These are phyloP conservation scores for Garra rufa DNA, from an alignment of 2,113 vertebrate genomes.

Conservation along the genomic window DNA sequence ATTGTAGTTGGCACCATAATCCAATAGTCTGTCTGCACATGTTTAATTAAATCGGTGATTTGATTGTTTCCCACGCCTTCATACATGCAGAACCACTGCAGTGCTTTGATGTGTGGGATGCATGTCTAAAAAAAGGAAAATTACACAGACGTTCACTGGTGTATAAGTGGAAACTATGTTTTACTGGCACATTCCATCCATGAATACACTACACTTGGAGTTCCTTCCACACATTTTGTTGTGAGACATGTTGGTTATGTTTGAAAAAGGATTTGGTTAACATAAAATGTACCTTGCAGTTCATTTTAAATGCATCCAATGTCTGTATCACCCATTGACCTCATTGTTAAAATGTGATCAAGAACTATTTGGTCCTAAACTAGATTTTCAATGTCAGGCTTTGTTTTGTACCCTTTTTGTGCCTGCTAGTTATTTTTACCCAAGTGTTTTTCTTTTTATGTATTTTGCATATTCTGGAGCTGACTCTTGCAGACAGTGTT, in stretches of 20 bases:
- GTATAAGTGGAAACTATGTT: background rate
- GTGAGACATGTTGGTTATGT: background rate
- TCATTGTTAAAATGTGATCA: too few species aligned
- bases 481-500: background rate
- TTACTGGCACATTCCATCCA: background rate
- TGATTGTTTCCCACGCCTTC: background rate
- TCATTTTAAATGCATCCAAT: background rate
- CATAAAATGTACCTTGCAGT: background rate
- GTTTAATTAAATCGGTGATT: background rate
- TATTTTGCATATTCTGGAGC: background rate
- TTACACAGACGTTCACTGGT: background rate
- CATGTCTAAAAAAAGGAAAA: background rate
- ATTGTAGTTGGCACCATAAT: constrained; percentile 32
- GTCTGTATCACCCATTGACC: too few species aligned
- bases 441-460: background rate
- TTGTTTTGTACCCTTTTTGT: too few species aligned
- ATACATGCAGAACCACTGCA: background rate
- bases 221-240: background rate
- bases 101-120: constrained; percentile 4
- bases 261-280: background rate
- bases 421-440: too few species aligned
- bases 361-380: background rate
- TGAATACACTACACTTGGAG: background rate
- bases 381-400: too few species aligned
- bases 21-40: constrained; percentile 2